These are phyloP conservation scores for Archocentrus centrarchus DNA, from an alignment of 2,113 vertebrate species.

Conservation along the genomic window DNA sequence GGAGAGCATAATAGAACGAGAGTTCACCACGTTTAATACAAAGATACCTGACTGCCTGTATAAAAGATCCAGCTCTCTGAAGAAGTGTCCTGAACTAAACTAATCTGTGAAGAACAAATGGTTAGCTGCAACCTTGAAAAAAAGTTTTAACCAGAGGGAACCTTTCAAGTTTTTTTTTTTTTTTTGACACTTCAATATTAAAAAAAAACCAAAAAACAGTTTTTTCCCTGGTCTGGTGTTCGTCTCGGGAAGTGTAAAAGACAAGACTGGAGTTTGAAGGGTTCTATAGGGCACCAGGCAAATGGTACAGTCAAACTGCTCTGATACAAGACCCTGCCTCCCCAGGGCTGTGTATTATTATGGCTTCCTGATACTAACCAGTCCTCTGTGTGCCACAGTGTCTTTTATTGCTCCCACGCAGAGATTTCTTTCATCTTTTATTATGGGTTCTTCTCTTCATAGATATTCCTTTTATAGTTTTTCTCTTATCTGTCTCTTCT, in stretches of 20 bases:
- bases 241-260: constrained; percentile 14
- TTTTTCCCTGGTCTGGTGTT: neutral
- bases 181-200: neutral
- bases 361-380: constrained; percentile 57
- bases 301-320: constrained; percentile 24
- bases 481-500: constrained; percentile 48
- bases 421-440: constrained; percentile 60
- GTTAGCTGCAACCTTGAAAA: neutral
- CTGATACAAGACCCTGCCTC: constrained; percentile 34
- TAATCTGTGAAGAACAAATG: neutral
- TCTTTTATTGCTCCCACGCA: constrained; percentile 46
- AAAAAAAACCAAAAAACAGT: no score
- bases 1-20: neutral
- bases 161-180: neutral
- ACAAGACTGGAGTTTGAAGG: neutral
- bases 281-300: constrained; percentile 18
- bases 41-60: neutral
- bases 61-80: neutral
- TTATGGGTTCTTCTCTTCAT: constrained; percentile 39
- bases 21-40: constrained; percentile 3
- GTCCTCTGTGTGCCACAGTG: constrained; percentile 32
- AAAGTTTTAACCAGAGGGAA: neutral
- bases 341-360: constrained; percentile 34
- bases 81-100: neutral
- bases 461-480: constrained; percentile 43